Evolutionary conservation across 2,113 vertebrate genomes (phyloP).

Genomic region (Zosterops japonicus): DNA sequence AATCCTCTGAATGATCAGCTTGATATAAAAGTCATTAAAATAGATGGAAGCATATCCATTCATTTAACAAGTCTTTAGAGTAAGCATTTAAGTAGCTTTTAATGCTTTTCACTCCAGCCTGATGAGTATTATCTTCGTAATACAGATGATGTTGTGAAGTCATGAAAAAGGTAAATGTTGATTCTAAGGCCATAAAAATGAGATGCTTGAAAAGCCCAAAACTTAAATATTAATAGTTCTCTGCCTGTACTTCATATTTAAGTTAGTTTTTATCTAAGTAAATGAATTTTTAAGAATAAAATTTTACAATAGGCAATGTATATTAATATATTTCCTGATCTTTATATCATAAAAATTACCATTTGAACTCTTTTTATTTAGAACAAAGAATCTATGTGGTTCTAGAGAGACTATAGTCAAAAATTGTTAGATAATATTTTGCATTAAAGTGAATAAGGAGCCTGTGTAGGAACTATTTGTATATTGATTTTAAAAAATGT

Average conservation of each 20-base stretch:
- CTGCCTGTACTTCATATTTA: not conserved
- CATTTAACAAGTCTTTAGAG: not conserved
- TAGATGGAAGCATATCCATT: not conserved
- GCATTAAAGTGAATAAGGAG: not conserved
- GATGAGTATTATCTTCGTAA: not conserved
- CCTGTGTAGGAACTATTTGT: not conserved
- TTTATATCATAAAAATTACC: not conserved
- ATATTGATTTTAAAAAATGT: not conserved
- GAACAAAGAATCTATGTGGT: not conserved
- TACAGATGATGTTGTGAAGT: not conserved
- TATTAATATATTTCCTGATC: not conserved
- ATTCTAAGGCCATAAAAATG: not conserved
- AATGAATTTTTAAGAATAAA: not conserved
- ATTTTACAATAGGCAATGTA: not conserved
- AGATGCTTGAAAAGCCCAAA: not conserved
- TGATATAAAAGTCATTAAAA: conserved; percentile 8
- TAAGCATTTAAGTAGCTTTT: not conserved
- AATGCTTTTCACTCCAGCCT: not conserved
- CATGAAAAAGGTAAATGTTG: not conserved
- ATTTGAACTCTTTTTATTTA: not conserved
- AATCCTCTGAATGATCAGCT: not conserved
- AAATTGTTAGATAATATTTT: not conserved
- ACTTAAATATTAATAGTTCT: not conserved
- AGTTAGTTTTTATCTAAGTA: not conserved
- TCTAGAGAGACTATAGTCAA: not conserved